phyloP scores from a whole-genome alignment of 2,113 vertebrate genomes.

The Datnioides undecimradiatus region DNA sequence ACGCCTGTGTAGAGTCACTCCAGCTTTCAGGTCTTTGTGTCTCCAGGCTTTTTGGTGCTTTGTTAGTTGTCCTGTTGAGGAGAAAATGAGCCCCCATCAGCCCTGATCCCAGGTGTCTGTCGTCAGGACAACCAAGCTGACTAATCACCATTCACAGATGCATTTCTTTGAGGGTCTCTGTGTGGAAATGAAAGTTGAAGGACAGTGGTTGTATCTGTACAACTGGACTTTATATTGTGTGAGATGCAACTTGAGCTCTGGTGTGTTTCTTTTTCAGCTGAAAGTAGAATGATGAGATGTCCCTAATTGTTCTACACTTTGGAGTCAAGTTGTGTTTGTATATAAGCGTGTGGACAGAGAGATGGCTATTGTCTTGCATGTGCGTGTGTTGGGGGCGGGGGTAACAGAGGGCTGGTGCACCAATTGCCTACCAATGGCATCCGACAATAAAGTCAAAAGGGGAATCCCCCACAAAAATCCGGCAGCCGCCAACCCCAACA shows the following conservation, averaged over 20 bases:
- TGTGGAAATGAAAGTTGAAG: neutral
- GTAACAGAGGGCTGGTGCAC: conserved; percentile 31
- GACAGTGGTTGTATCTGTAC: neutral
- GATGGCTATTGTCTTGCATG: conserved; percentile 47
- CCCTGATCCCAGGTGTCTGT: conserved; percentile 64
- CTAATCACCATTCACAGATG: conserved; percentile 45
- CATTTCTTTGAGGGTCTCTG: conserved; percentile 41
- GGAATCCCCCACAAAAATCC: conserved; percentile 25
- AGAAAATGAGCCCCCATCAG: conserved; percentile 34
- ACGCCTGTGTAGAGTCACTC: conserved; percentile 14
- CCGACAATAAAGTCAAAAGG: conserved; percentile 55
- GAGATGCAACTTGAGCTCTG: neutral
- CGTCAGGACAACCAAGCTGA: conserved; percentile 59
- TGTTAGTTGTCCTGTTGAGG: conserved; percentile 55
- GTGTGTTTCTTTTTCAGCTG: neutral
- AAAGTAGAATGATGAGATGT: neutral
- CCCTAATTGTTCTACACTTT: conserved; percentile 6
- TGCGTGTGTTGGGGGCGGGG: conserved; percentile 1
- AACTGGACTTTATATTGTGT: neutral
- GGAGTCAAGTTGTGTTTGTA: conserved; percentile 14
- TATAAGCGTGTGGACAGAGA: conserved; percentile 52
- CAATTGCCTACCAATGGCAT: conserved; percentile 28
- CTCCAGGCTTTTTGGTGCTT: conserved; percentile 18
- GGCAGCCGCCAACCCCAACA: conserved; percentile 29
- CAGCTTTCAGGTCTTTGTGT: conserved; percentile 43